Evolutionary conservation across 2,797 vertebrate species (phyloP).

Genomic region (Todus mexicanus): DNA sequence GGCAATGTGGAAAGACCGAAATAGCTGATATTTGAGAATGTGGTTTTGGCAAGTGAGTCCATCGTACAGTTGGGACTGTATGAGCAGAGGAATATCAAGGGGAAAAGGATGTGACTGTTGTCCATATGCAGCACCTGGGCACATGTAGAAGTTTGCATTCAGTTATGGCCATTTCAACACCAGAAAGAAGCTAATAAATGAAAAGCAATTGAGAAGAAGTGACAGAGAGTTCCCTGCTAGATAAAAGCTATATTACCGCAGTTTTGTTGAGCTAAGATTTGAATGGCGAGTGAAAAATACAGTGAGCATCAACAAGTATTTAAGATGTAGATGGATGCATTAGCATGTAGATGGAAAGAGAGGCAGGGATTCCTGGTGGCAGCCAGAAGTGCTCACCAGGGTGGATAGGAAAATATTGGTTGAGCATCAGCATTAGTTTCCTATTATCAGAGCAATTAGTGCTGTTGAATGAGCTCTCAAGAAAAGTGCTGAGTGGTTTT

Average conservation of each 20-base stretch:
- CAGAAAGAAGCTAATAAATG: not conserved
- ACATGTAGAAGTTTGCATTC: not conserved
- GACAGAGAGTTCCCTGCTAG: not conserved
- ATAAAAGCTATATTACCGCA: not conserved
- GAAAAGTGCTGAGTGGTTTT: slow-evolving; percentile 8
- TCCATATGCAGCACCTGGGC: not conserved
- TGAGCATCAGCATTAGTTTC: slow-evolving; percentile 39
- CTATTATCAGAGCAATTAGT: slow-evolving; percentile 43
- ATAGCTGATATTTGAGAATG: not conserved
- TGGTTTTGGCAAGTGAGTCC: not conserved
- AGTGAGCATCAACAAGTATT: not conserved
- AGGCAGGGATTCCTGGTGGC: slow-evolving; percentile 16
- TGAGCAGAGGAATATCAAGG: not conserved
- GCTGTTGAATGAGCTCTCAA: slow-evolving; percentile 31
- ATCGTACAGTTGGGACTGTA: not conserved
- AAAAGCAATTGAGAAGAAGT: not conserved
- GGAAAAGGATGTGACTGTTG: not conserved
- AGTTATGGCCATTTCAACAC: not conserved
- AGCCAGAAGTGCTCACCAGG: slow-evolving; percentile 13
- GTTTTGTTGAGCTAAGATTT: not conserved
- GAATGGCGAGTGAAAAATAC: not conserved
- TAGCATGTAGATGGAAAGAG: slow-evolving; percentile 5
- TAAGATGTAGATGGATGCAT: not conserved
- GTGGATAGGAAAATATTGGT: slow-evolving; percentile 29
- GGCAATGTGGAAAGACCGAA: not conserved